Evolutionary conservation across 1,140 invertebrate species (phyloP).

Genomic region (Wasmannia auropunctata): DNA sequence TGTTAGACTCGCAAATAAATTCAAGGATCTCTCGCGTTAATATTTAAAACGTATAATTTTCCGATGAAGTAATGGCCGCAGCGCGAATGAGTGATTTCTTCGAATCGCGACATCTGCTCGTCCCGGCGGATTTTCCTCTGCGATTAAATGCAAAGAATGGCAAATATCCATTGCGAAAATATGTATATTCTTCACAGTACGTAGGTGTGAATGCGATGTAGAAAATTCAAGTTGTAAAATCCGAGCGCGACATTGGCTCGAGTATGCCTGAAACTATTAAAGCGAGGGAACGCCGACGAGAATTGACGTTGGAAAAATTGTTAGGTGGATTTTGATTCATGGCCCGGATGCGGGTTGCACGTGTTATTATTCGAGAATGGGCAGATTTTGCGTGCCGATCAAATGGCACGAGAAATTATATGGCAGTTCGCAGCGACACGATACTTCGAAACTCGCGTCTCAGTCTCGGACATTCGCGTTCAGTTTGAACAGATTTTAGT

Average conservation of each 20-base stretch:
- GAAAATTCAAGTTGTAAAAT: constrained; percentile 1
- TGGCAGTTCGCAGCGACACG: background rate
- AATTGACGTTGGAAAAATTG: background rate
- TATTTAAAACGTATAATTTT: constrained; percentile 24
- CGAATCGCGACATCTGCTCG: background rate
- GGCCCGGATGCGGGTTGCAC: background rate
- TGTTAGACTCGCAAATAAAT: constrained; percentile 25
- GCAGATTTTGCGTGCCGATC: background rate
- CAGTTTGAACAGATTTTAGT: background rate
- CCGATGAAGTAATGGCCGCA: background rate
- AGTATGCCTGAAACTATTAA: constrained; percentile 18
- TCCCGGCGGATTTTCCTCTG: background rate
- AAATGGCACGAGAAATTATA: constrained; percentile 23
- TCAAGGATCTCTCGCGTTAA: background rate
- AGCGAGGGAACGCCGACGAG: background rate
- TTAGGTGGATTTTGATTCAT: constrained; percentile 18
- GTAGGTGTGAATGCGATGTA: background rate
- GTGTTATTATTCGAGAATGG: background rate
- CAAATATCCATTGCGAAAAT: background rate
- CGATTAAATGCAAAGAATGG: background rate
- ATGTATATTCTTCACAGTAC: too few species aligned
- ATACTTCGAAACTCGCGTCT: background rate
- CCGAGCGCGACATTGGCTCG: background rate
- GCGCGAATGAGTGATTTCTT: background rate
- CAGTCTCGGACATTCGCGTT: background rate